phyloP scores from a whole-genome alignment of 2,113 vertebrate genomes.

The Martes martes region DNA sequence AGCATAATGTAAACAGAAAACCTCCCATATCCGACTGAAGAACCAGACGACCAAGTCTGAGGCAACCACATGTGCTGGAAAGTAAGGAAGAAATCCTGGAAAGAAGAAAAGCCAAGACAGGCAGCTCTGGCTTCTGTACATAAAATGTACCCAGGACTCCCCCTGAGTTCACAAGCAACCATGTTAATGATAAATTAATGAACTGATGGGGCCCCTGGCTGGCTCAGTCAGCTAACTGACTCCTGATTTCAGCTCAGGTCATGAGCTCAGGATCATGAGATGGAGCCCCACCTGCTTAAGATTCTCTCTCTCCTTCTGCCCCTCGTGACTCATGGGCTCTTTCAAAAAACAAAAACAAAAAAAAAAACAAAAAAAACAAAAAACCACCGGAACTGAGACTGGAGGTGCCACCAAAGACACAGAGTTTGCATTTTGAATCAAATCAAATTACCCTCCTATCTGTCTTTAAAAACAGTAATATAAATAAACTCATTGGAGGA shows the following conservation, averaged over 20 bases:
- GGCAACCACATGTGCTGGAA: neutral
- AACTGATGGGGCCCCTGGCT: neutral
- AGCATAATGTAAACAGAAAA: neutral
- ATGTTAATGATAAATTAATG: neutral
- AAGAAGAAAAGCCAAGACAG: neutral
- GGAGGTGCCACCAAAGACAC: neutral
- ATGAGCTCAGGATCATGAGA: neutral
- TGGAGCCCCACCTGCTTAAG: neutral
- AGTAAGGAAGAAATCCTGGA: neutral
- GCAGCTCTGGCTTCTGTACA: neutral
- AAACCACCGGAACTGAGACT: neutral
- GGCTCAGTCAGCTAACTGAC: neutral
- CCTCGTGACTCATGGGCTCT: neutral
- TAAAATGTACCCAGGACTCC: neutral
- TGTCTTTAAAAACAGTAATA: neutral
- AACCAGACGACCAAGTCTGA: neutral
- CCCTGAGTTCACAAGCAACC: neutral
- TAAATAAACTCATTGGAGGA: neutral
- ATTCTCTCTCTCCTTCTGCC: neutral
- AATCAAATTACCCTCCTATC: neutral
- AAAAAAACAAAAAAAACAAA: no score
- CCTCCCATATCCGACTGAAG: neutral
- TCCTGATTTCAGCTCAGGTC: neutral
- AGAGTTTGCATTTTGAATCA: neutral
- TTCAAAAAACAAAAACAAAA: neutral